Conservation (phyloP, 2,113 vertebrate species). For the Anguilla japonica region DNA sequence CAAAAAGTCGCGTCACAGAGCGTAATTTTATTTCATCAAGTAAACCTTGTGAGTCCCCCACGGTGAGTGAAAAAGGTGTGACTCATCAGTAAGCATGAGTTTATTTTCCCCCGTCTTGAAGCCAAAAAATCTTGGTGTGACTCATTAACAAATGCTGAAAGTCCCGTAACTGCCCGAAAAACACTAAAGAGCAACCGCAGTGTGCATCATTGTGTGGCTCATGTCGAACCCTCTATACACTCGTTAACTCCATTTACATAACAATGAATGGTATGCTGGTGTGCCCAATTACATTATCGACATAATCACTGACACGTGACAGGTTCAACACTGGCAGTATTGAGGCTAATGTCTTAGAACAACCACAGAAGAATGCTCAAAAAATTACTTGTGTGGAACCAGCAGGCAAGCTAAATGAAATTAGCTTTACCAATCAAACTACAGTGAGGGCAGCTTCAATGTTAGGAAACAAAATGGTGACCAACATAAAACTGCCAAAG, state of each 20-base stretch:
- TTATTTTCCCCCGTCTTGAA: neutral
- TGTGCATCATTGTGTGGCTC: neutral
- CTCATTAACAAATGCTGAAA: neutral
- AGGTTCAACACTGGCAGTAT: neutral
- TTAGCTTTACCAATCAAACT: neutral
- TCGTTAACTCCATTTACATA: neutral
- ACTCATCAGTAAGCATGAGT: slow-evolving; percentile 17
- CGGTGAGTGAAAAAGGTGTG: neutral
- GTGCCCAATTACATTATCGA: neutral
- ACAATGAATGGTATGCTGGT: neutral
- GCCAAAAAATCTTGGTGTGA: neutral
- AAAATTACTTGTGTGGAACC: neutral
- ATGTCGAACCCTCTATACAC: neutral
- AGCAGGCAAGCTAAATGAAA: neutral
- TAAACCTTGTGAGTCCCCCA: neutral
- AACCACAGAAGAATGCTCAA: neutral
- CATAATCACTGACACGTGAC: neutral
- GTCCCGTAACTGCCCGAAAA: neutral
- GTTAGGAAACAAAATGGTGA: neutral
- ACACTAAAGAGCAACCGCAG: neutral
- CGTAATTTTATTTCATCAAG: neutral
- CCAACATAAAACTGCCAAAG: neutral
- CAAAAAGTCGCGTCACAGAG: neutral
- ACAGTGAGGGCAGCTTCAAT: neutral
- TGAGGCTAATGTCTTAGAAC: neutral